phyloP scores from a whole-genome alignment of 1,140 invertebrate species.

The Cardiocondyla obscurior region DNA sequence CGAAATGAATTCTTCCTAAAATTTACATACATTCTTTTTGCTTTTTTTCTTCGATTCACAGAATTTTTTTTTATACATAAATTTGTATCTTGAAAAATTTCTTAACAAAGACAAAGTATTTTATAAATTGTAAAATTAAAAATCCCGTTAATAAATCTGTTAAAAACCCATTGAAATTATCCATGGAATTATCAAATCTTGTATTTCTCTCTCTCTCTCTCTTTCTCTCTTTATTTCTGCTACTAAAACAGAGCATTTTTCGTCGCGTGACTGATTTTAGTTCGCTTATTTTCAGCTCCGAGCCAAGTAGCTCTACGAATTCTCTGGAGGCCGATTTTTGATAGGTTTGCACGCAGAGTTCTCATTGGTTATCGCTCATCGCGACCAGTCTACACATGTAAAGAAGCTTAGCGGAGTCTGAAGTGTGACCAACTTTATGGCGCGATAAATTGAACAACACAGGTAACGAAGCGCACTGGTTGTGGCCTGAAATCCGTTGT shows the following conservation, averaged over 20 bases:
- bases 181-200: background rate
- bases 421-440: constrained; percentile 64
- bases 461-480: constrained; percentile 7
- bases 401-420: background rate
- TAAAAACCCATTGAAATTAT: background rate
- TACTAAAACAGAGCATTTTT: too few species aligned
- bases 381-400: too few species aligned
- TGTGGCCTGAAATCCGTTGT: background rate
- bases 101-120: background rate
- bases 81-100: background rate
- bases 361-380: too few species aligned
- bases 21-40: background rate
- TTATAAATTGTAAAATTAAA: background rate
- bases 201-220: too few species aligned
- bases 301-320: too few species aligned
- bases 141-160: too few species aligned
- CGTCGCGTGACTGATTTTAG: too few species aligned
- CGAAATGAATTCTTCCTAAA: background rate
- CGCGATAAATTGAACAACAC: constrained; percentile 68
- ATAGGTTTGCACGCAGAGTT: too few species aligned
- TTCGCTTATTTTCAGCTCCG: too few species aligned
- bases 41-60: background rate
- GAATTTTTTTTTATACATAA: background rate
- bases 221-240: too few species aligned
- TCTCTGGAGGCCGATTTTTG: too few species aligned